phyloP scores from a whole-genome alignment of 2,113 vertebrate genomes.

The Hyperopisus bebe region DNA sequence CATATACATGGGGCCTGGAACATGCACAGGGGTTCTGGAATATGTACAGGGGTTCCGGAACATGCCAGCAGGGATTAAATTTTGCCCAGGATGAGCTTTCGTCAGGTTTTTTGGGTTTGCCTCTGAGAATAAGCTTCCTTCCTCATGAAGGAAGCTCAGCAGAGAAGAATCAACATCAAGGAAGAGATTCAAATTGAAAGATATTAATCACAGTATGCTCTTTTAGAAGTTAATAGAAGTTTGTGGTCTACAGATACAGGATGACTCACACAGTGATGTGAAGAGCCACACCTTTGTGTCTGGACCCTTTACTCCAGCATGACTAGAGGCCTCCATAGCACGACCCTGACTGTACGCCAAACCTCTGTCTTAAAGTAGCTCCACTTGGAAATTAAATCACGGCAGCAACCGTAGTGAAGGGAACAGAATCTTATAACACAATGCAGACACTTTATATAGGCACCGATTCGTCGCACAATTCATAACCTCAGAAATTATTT shows the following conservation, averaged over 20 bases:
- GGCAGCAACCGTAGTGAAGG: background rate
- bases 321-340: background rate
- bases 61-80: background rate
- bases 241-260: background rate
- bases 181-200: background rate
- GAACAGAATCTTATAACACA: background rate
- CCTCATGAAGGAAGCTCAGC: background rate
- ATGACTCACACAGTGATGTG: background rate
- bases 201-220: background rate
- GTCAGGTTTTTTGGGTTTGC: background rate
- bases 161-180: background rate
- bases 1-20: background rate
- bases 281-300: background rate
- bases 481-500: background rate
- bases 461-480: background rate
- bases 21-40: background rate
- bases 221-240: background rate
- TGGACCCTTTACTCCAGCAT: background rate
- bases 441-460: background rate
- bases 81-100: background rate
- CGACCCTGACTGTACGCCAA: background rate
- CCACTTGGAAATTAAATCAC: background rate
- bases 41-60: background rate
- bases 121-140: background rate
- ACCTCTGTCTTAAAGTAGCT: background rate